phyloP scores from a whole-genome alignment of 2,113 vertebrate genomes.

The Pyrgilauda ruficollis region DNA sequence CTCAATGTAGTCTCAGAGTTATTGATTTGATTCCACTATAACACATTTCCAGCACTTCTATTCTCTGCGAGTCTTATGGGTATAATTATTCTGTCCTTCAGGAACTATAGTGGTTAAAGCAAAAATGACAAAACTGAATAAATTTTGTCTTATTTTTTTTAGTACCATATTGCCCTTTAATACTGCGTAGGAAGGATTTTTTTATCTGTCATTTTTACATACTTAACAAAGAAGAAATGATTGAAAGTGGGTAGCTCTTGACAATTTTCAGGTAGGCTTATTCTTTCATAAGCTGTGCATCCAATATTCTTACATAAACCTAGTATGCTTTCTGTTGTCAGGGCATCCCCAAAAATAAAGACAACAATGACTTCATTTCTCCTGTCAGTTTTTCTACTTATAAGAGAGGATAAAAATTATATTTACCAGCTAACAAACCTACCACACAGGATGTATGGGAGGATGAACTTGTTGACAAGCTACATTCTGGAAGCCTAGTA shows the following conservation, averaged over 20 bases:
- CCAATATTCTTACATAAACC: constrained; percentile 17
- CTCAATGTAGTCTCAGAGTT: constrained; percentile 28
- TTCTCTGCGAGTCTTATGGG: constrained; percentile 13
- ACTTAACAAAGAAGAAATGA: constrained; percentile 40
- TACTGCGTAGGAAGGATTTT: neutral
- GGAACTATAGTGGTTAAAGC: neutral
- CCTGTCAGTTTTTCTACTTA: neutral
- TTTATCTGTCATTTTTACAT: constrained; percentile 6
- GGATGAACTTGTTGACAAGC: constrained; percentile 46
- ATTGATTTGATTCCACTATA: constrained; percentile 54
- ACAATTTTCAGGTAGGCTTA: constrained; percentile 47
- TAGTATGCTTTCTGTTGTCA: constrained; percentile 19
- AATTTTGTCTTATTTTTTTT: neutral
- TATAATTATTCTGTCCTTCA: constrained; percentile 64
- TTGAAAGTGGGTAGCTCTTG: constrained; percentile 48
- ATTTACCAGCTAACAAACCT: neutral
- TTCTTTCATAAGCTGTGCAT: constrained; percentile 18
- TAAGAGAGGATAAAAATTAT: neutral
- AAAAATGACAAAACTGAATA: neutral
- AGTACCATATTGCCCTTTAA: constrained; percentile 12
- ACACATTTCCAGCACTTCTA: neutral
- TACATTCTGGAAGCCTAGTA: neutral
- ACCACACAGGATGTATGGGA: neutral
- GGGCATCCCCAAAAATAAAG: constrained; percentile 30
- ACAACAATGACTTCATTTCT: constrained; percentile 25